Percentiles rank a stretch among this genome's conserved stretches.
phyloP scores from a whole-genome alignment of 1,140 invertebrate genomes.

The Euura saliciscinereae region DNA sequence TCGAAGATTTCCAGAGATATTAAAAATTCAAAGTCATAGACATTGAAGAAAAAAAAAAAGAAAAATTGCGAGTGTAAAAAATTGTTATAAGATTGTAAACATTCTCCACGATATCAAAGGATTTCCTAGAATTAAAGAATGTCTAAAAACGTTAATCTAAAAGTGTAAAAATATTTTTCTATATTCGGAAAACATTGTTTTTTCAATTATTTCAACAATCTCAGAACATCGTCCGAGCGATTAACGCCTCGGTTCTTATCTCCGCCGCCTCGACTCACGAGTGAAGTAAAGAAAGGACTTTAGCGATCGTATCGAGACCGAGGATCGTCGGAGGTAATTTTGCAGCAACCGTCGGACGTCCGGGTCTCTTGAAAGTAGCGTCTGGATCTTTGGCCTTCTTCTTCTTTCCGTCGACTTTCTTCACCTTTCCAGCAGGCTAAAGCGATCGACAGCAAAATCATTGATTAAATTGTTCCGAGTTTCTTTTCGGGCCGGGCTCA shows the following conservation, averaged over 20 bases:
- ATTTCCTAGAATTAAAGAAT: too few relatives aligned
- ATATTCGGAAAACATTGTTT: neutral
- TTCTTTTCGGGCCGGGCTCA: too few relatives aligned
- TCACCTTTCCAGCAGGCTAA: constrained; percentile 48
- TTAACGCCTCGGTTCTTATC: too few relatives aligned
- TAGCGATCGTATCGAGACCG: constrained; percentile 50
- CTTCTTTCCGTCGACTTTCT: constrained; percentile 52
- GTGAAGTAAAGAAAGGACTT: constrained; percentile 55
- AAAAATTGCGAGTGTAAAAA: too few relatives aligned
- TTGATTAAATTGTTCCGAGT: neutral
- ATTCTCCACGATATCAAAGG: too few relatives aligned
- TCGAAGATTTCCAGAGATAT: too few relatives aligned
- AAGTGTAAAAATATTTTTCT: constrained; percentile 13
- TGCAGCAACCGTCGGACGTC: constrained; percentile 28
- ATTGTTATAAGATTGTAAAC: too few relatives aligned
- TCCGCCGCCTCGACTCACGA: constrained; percentile 42
- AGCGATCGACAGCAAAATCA: constrained; percentile 11
- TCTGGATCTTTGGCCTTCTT: constrained; percentile 45
- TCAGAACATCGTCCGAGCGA: too few relatives aligned
- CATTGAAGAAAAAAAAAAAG: too few relatives aligned
- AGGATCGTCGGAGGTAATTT: constrained; percentile 56
- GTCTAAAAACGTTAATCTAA: too few relatives aligned
- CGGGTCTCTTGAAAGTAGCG: constrained; percentile 41
- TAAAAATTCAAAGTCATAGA: too few relatives aligned
- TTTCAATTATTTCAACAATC: too few relatives aligned